phyloP scores from a whole-genome alignment of 2,113 vertebrate genomes.

The Epinephelus fuscoguttatus region DNA sequence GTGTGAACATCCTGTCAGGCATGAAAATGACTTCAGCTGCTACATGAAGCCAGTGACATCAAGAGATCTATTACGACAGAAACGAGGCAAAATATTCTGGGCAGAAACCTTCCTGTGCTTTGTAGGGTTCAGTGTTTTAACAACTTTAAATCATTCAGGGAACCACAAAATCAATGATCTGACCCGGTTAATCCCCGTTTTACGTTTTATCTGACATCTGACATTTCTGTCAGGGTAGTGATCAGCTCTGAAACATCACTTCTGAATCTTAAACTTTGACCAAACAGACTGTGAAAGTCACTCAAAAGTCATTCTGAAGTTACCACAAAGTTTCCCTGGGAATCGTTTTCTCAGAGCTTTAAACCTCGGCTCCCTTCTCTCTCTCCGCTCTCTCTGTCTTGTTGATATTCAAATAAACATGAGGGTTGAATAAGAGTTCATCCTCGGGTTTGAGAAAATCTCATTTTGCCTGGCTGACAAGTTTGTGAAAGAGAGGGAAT shows the following conservation, averaged over 20 bases:
- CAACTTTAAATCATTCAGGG: not conserved
- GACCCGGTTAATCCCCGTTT: not conserved
- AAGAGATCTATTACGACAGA: not conserved
- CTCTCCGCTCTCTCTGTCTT: not conserved
- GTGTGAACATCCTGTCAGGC: not conserved
- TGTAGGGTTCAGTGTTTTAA: not conserved
- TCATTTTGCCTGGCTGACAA: constrained; percentile 53
- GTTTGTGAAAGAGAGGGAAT: constrained; percentile 35
- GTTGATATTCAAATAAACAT: constrained; percentile 50
- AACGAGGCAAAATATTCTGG: not conserved
- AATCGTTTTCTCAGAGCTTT: constrained; percentile 22
- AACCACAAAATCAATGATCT: constrained; percentile 26
- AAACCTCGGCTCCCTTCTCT: not conserved
- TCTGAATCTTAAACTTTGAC: not conserved
- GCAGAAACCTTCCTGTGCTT: not conserved
- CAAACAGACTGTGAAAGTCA: constrained; percentile 30
- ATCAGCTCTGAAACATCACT: not conserved
- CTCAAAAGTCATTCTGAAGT: constrained; percentile 20
- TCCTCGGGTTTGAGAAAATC: constrained; percentile 38
- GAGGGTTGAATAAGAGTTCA: constrained; percentile 47
- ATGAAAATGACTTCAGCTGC: not conserved
- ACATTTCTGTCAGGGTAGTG: not conserved
- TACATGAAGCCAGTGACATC: not conserved
- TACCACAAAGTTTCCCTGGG: not conserved
- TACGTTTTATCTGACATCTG: not conserved